These are phyloP conservation scores for Lagopus muta DNA, from an alignment of 2,113 vertebrate species.

Conservation along the genomic window DNA sequence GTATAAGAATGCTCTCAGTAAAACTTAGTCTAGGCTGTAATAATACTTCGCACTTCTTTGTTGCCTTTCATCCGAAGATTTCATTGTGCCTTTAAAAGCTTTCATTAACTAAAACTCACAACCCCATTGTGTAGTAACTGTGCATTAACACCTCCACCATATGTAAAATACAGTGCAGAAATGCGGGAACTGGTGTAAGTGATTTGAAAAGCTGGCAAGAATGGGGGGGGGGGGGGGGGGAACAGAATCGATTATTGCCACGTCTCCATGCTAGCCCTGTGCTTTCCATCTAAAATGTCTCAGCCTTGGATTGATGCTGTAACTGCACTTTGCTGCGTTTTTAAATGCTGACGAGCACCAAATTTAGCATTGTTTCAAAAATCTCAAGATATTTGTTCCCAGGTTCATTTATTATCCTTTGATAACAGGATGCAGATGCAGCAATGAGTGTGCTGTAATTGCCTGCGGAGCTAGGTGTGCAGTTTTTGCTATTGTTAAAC, in stretches of 20 bases:
- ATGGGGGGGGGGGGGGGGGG: neutral
- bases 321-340: slow-evolving; percentile 3
- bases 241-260: neutral
- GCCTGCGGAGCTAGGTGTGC: slow-evolving; percentile 46
- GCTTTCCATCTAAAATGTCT: slow-evolving; percentile 21
- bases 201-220: slow-evolving; percentile 52
- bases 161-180: slow-evolving; percentile 44
- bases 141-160: slow-evolving; percentile 59
- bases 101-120: slow-evolving; percentile 70
- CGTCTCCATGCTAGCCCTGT: neutral
- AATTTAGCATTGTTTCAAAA: slow-evolving; percentile 33
- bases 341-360: neutral
- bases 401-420: slow-evolving; percentile 48
- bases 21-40: slow-evolving; percentile 56
- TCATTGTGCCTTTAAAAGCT: slow-evolving; percentile 61
- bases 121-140: slow-evolving; percentile 35
- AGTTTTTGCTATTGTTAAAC: slow-evolving; percentile 52
- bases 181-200: slow-evolving; percentile 35
- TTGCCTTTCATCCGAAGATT: slow-evolving; percentile 51
- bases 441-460: slow-evolving; percentile 19
- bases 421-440: slow-evolving; percentile 37
- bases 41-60: slow-evolving; percentile 53
- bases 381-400: neutral
- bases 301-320: neutral
- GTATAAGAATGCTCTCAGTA: slow-evolving; percentile 41